Base-by-base conservation (phyloP, 2,797 vertebrate species). In the Scolopax rusticola region DNA sequence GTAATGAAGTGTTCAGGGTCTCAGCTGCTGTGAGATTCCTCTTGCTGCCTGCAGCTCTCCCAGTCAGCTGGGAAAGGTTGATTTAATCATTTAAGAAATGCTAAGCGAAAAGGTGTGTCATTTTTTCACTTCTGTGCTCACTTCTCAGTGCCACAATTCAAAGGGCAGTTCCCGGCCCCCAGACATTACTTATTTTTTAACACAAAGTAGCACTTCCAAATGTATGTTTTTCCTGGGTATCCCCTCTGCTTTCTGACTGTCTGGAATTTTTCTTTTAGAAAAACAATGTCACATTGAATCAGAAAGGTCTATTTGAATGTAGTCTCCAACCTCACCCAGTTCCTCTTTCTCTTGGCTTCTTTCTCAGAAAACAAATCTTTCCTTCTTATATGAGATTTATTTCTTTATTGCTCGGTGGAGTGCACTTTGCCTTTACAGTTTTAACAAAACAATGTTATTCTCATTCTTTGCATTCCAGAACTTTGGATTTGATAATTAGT, bases 211-310 rank as follows among this genome's bases (percentile, higher is more conserved):
- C 69, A 48, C 57, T 91, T 89, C 87, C 73, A 96, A 96, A 86
- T 86, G 51, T 73, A 79, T 88, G 59, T 84, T 94, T 92, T 90
- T 91, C 65, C 60, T 87, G 87, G 61, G 79, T 91, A 86, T 76
- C 74, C 50, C 54, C 76, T 93, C 87, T 90, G 89, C 73, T 79
- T 95, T 93, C 82, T 86, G 89, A 88, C 89, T 83, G 87, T 90
- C 95, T 95, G 91, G 95, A 91, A 95, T 91, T 91, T 91, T 91
- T 90, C 8, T 19, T 89, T 92, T 89, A 93, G 65, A 86, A 95
- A 95, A 96, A 76, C 69, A 81, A n/a, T 81, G 94, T 96, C 96
- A 84, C 47, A 45, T 63, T 73, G 84, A 93, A 94, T 95, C 91
- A 92, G 77, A 86, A 93, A 95, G 68, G n/a, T 83, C 61, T 48